Evolutionary conservation across 2,888 invertebrate genomes (phyloP), one percentile per base, ranked within the genome.

Genomic region (Auanema freiburgensis): DNA sequence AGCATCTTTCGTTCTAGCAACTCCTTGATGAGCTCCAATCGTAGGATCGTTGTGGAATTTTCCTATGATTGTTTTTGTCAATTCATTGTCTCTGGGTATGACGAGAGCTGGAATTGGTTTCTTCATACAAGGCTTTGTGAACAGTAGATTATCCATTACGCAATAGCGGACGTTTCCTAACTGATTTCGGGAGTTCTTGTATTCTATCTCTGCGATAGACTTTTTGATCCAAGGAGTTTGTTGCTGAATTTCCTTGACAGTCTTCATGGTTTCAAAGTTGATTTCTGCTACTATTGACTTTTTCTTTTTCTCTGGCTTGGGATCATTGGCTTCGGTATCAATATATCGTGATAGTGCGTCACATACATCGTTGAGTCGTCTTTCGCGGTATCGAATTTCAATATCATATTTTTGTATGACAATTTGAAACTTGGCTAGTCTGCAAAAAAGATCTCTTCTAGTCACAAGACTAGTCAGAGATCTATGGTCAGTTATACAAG

Each of bases 301-400:
- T n/a, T 52, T 21, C 24, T 52, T 24, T 4, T 18, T 24, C 4
- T 18, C 21, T 6, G 23, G 55, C 5, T 21, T n/a, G 5, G 55
- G 57, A 6, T 58, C 55, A 12, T 53, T 52, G 3, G 23, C 52
- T 50, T 53, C 59, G 8, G 54, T 33, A 53, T 18, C 51, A 10
- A 50, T 53, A 54, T 44, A 59, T 10, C 59, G 41, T 1, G 23
- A 23, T 11, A 77, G 50, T 11, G 65, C 61, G 41, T 77, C 78
- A 33, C 62, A 59, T 1, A 72, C 54, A 8, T 23, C 40, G 49
- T 77, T 77, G 23, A n/a, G 14, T 33, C 59, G 59, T 11, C 78
- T 76, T 3, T 59, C 54, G 10, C 77, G 55, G 44, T 76, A 72
- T 2, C 41, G 51, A 3, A 78, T 69, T 12, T 52, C 25, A 11